A percentile compares a stretch with the other conserved stretches of the same genome.
Evolutionary conservation across 1,140 invertebrate species (phyloP).

Genomic region (Ostrea denselamellosa): DNA sequence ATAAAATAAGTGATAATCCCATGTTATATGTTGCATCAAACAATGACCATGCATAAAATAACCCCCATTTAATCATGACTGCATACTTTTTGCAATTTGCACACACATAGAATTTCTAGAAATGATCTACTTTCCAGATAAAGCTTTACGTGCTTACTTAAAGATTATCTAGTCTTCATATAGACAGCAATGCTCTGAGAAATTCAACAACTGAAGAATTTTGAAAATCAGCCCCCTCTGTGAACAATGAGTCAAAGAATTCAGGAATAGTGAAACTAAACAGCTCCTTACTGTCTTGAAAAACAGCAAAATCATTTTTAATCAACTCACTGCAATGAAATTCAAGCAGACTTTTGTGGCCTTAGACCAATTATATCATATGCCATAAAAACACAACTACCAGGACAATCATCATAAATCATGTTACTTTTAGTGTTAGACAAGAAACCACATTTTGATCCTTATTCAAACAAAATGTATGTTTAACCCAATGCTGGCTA

Average conservation of each 20-base stretch:
- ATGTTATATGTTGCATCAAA: not conserved
- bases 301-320: not conserved
- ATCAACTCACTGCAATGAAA: not conserved
- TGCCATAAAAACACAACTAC: conserved; percentile 25
- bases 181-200: not conserved
- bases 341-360: not conserved
- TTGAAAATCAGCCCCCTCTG: not conserved
- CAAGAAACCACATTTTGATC: conserved; percentile 18
- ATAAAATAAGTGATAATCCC: conserved; percentile 3
- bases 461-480: not conserved
- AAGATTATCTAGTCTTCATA: not conserved
- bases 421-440: conserved; percentile 13
- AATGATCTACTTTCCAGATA: not conserved
- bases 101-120: not conserved
- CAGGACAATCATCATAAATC: not conserved
- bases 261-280: not conserved
- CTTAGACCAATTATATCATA: not conserved
- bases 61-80: not conserved
- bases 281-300: not conserved
- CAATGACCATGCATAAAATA: not conserved
- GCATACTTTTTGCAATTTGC: not conserved
- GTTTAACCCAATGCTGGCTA: not conserved
- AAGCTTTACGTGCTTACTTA: not conserved
- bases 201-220: not conserved
- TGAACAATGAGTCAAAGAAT: not conserved